These are phyloP conservation scores for Clavelina lepadiformis DNA, from an alignment of 23 tunicate genomes.

Conservation along the genomic window DNA sequence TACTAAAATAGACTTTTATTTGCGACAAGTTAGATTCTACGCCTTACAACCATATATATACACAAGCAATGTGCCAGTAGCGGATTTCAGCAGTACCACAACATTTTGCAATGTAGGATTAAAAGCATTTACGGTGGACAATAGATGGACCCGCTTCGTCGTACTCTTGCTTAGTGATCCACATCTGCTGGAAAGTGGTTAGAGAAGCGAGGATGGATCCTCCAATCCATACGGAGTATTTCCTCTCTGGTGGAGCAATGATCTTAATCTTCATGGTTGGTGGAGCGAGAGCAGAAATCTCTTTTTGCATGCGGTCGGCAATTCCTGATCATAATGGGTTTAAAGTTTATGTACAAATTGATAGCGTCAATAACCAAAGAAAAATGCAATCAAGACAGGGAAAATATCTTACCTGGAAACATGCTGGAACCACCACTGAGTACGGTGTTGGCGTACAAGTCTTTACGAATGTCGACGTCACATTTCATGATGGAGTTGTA, in stretches of 20 bases:
- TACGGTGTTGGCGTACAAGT: conserved; percentile 72
- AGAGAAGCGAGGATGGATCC: conserved; percentile 5
- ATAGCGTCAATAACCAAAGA: not conserved
- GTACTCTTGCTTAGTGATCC: conserved; percentile 4
- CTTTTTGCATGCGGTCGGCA: not conserved
- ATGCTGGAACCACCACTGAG: conserved; percentile 78
- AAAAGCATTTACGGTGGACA: not conserved
- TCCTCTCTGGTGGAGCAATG: conserved; percentile 3
- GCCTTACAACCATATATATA: too few relatives aligned
- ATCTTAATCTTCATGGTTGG: not conserved
- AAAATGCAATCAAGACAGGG: too few relatives aligned
- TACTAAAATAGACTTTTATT: too few relatives aligned
- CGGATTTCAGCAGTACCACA: too few relatives aligned
- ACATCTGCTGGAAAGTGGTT: not conserved
- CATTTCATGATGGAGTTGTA: conserved; percentile 85
- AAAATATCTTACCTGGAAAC: conserved; percentile 76
- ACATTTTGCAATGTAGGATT: too few relatives aligned
- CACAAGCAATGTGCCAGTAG: too few relatives aligned
- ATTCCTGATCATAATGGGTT: too few relatives aligned
- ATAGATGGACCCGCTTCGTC: conserved; percentile 1
- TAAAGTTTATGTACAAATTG: too few relatives aligned
- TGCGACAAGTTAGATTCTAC: too few relatives aligned
- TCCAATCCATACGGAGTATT: not conserved
- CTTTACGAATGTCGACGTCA: conserved; percentile 68
- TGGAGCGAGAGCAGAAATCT: not conserved